Percentiles rank a stretch among this genome's conserved stretches.
Evolutionary conservation across 92 coral and sea anemone species (phyloP).

Genomic region (Nematostella vectensis): DNA sequence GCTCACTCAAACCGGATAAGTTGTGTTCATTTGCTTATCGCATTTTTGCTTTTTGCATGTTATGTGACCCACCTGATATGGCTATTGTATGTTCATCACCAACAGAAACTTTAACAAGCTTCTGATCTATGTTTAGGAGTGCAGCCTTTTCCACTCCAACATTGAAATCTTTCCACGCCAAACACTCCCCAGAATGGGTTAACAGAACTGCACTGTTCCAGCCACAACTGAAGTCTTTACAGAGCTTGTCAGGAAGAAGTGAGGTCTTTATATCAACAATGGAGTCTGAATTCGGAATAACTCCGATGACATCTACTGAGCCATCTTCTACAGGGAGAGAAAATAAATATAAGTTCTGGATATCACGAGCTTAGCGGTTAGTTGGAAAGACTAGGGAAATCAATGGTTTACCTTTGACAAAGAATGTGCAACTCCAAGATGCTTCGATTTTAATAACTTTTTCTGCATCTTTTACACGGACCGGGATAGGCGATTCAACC

Average conservation of each 20-base stretch:
- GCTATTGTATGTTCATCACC: slow-evolving; percentile 37
- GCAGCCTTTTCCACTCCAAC: slow-evolving; percentile 19
- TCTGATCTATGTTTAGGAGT: slow-evolving; percentile 6
- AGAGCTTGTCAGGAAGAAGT: slow-evolving; percentile 32
- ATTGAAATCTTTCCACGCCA: slow-evolving; percentile 48
- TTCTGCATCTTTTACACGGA: not conserved
- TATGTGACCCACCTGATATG: slow-evolving; percentile 29
- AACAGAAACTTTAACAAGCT: slow-evolving; percentile 32
- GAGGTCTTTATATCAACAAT: slow-evolving; percentile 16
- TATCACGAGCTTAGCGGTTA: too few species aligned
- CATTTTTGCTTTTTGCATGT: too few species aligned
- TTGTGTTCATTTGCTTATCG: too few species aligned
- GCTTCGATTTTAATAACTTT: slow-evolving; percentile 16
- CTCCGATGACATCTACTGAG: slow-evolving; percentile 30
- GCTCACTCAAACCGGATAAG: too few species aligned
- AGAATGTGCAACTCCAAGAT: slow-evolving; percentile 34
- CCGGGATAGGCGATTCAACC: slow-evolving; percentile 6
- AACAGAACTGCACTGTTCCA: slow-evolving; percentile 50
- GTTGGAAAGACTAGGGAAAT: too few species aligned
- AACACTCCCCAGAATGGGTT: slow-evolving; percentile 30
- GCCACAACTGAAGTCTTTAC: slow-evolving; percentile 31
- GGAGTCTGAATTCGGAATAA: slow-evolving; percentile 37
- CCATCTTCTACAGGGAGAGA: slow-evolving; percentile 33
- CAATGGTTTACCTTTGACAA: slow-evolving; percentile 31
- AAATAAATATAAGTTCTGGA: too few species aligned